Percentiles rank a stretch among this genome's conserved stretches.
Evolutionary conservation across 2,797 vertebrate genomes (phyloP).

Genomic region (Lagocephalus sceleratus): DNA sequence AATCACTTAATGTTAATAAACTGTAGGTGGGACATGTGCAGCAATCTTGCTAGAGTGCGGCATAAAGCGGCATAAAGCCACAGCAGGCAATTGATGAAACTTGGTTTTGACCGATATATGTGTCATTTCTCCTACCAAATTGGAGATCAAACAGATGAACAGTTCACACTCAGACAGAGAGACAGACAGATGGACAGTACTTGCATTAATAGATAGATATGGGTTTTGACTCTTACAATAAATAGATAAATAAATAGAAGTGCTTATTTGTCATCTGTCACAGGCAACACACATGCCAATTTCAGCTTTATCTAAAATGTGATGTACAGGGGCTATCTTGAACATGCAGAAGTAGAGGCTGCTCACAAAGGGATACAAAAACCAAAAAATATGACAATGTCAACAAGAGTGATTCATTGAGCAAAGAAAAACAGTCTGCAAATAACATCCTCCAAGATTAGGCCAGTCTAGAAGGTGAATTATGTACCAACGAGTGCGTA

Average conservation of each 20-base stretch:
- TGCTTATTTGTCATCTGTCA: not conserved
- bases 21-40: no score
- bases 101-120: no score
- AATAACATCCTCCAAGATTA: constrained; percentile 18
- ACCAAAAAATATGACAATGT: constrained; percentile 1
- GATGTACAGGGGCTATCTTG: no score
- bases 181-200: no score
- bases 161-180: no score
- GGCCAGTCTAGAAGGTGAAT: constrained; percentile 37
- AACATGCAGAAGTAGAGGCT: constrained; percentile 2
- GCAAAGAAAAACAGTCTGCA: constrained; percentile 25
- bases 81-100: no score
- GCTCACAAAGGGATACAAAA: constrained; percentile 1
- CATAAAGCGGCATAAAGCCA: no score
- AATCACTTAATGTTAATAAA: constrained; percentile 39
- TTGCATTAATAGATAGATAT: no score
- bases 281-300: constrained; percentile 3
- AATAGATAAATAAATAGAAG: no score
- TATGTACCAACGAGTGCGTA: constrained; percentile 22
- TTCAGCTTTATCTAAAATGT: constrained; percentile 1
- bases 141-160: no score
- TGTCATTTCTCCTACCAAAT: no score
- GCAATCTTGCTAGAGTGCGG: no score
- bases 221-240: constrained; percentile 11
- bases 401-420: constrained; percentile 18